Base-by-base conservation (phyloP, 2,797 vertebrate genomes). In the Aphelocoma californica region DNA sequence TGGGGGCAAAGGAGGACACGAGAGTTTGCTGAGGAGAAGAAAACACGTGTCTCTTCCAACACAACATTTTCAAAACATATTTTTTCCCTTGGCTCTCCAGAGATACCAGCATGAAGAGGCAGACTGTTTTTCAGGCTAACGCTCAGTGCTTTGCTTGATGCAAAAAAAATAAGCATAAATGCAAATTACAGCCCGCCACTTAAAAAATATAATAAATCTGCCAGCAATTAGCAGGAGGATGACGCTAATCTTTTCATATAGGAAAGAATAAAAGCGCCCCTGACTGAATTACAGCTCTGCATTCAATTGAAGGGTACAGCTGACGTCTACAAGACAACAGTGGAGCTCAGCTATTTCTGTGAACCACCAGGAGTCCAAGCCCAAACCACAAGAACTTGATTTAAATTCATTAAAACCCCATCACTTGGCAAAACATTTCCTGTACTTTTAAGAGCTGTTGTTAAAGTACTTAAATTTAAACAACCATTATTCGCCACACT, bases 231-330 rank as follows among this genome's bases (percentile, higher is more conserved):
- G 94, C 91, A 74, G 92, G 84, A 97, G 95, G 97, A 96, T 91
- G 96, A 97, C 29, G 94, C 83, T 96, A 84, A 97, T 96, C 97
- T 98, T 97, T 97, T 97, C 86, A 92, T 94, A 97, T 87, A 85
- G 91, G 81, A 96, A 94, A 97, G 96, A 97, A 96, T 88, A 96
- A 97, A 96, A 97, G 86, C 34, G 75, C 88, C 95, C 88, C 93
- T 91, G 96, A 94, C 92, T 95, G 97, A 97, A 98, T 96, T 97
- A 95, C 56, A 96, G 94, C 94, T 92, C 95, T 91, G 85, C 85
- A 92, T 95, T 93, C 96, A 96, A 86, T 7, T 80, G 92, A 94
- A 90, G 94, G 77, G 75, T 91, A 94, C 95, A 95, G 95, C 95
- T 96, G 97, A 96, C 88, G 86, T 10, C 73, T n/a, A 94, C 21